Evolutionary conservation across 2,797 vertebrate species (phyloP).

Genomic region (Acrossocheilus wenchowensis): DNA sequence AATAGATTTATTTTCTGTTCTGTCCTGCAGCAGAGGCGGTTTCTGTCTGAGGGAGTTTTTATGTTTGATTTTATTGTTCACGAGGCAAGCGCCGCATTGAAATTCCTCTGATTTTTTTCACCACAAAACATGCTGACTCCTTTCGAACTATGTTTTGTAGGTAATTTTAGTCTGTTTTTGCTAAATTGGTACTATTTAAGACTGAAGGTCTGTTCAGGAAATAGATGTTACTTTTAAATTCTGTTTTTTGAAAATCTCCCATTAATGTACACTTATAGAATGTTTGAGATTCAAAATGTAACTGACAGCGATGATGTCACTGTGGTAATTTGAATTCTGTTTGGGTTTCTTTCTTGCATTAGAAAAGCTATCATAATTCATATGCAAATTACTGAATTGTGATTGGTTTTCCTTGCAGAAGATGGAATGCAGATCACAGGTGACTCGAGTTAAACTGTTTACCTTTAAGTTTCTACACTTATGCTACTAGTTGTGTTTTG

Average conservation of each 20-base stretch:
- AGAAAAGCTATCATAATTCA: not conserved
- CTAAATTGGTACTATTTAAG: not conserved
- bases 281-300: constrained; percentile 1
- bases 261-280: not conserved
- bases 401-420: not conserved
- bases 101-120: not conserved
- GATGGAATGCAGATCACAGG: not conserved
- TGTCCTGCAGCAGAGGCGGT: not conserved
- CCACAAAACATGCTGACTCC: not conserved
- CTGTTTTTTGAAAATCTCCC: not conserved
- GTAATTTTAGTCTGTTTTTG: not conserved
- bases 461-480: not conserved
- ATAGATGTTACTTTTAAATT: not conserved
- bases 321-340: not conserved
- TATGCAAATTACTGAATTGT: not conserved
- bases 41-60: not conserved
- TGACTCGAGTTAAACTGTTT: not conserved
- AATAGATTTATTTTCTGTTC: constrained; percentile 30
- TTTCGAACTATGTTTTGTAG: not conserved
- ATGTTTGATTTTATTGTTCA: not conserved
- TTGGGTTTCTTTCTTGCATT: not conserved
- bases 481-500: not conserved
- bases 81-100: not conserved
- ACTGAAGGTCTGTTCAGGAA: not conserved
- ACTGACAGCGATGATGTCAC: not conserved